Percentiles rank a stretch among this genome's conserved stretches.
Conservation (phyloP, 2,113 vertebrate species). For the Smithornis capensis region DNA sequence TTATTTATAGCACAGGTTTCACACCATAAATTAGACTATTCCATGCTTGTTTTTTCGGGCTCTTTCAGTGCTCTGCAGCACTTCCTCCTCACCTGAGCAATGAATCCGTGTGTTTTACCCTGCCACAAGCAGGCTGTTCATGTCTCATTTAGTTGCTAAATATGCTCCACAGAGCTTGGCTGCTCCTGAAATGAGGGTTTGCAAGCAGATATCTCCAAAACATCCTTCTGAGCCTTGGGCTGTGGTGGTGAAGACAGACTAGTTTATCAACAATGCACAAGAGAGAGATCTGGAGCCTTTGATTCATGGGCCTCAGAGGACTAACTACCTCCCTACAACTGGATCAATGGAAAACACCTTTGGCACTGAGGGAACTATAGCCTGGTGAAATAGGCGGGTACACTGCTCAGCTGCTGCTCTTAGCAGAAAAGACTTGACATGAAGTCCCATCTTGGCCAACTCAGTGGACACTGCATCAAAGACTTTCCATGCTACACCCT, state of each 20-base stretch:
- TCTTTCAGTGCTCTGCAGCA: not conserved
- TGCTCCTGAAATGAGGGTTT: not conserved
- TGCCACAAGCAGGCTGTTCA: not conserved
- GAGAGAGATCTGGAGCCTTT: not conserved
- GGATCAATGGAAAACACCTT: not conserved
- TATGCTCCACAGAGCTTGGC: not conserved
- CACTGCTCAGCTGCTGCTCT: not conserved
- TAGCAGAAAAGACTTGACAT: not conserved
- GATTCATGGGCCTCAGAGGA: not conserved
- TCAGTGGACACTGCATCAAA: not conserved
- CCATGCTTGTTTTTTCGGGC: not conserved
- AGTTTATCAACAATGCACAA: not conserved
- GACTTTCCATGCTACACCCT: not conserved
- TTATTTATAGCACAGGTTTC: constrained; percentile 38
- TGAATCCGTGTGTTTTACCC: not conserved
- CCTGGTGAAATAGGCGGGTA: not conserved
- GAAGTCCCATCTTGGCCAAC: not conserved
- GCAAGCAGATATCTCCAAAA: not conserved
- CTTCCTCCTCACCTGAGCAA: constrained; percentile 20
- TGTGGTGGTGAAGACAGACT: not conserved
- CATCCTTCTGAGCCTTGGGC: not conserved
- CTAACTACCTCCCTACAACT: not conserved
- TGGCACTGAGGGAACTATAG: not conserved
- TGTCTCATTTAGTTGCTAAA: not conserved
- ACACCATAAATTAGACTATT: not conserved